Conservation (phyloP, 2,797 vertebrate species). For the Notolepis coatsorum region DNA sequence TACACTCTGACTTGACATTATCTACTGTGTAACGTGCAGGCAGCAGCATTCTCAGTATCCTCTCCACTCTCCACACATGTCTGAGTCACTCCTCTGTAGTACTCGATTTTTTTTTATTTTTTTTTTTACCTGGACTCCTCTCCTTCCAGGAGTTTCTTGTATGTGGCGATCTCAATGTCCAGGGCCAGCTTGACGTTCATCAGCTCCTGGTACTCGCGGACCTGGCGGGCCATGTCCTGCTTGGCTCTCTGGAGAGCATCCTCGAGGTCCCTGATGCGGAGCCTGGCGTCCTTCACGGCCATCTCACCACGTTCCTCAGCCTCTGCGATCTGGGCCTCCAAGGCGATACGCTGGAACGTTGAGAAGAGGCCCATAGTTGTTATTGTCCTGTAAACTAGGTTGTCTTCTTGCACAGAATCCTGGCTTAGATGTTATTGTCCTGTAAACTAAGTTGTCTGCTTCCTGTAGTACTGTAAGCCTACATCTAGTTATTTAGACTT, state of each 20-base stretch:
- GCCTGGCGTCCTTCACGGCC: conserved; percentile 76
- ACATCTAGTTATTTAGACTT: not conserved
- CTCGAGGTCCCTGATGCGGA: conserved; percentile 78
- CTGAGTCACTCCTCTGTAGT: conserved; percentile 59
- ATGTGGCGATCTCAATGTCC: conserved; percentile 83
- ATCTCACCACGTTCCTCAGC: conserved; percentile 73
- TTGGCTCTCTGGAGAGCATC: conserved; percentile 76
- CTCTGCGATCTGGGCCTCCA: conserved; percentile 76
- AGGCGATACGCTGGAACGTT: conserved; percentile 71
- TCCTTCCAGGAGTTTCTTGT: conserved; percentile 85
- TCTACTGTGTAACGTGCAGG: not conserved
- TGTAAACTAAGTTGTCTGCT: not conserved
- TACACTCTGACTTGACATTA: conserved; percentile 1
- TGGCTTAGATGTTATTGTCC: not conserved
- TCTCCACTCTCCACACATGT: not conserved
- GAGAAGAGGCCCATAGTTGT: conserved; percentile 1
- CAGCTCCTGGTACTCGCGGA: conserved; percentile 89
- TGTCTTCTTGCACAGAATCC: not conserved
- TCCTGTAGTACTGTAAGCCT: not conserved
- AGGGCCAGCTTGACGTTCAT: conserved; percentile 82
- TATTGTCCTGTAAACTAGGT: not conserved
- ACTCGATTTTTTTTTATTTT: conserved; percentile 59
- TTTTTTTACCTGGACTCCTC: conserved; percentile 86
- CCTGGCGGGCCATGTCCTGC: conserved; percentile 76
- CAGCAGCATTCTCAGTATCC: not conserved